Evolutionary conservation across 2,888 invertebrate species (phyloP).

Genomic region (Lasioglossum malachurum): DNA sequence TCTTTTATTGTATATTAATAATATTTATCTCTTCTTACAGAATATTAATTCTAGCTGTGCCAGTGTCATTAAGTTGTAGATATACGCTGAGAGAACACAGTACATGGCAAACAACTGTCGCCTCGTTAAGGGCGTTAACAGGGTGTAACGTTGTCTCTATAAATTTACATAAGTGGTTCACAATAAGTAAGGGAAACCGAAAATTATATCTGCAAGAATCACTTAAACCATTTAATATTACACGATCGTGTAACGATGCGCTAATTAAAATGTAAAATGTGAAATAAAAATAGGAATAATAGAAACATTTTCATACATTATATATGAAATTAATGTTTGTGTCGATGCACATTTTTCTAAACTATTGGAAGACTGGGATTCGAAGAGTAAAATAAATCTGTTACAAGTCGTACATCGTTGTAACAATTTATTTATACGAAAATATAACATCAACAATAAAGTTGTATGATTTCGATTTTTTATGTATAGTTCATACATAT

Average conservation of each 20-base stretch:
- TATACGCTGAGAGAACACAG: conserved; percentile 87
- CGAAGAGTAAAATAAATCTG: conserved; percentile 12
- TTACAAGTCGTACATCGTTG: conserved; percentile 43
- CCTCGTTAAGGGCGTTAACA: conserved; percentile 86
- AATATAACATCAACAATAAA: conserved; percentile 77
- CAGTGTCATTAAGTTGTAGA: conserved; percentile 86
- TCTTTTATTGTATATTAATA: not conserved
- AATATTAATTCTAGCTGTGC: conserved; percentile 87
- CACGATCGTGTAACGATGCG: not conserved
- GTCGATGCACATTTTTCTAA: not conserved
- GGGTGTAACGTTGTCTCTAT: conserved; percentile 87
- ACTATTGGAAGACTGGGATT: conserved; percentile 14
- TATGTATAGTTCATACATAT: conserved; percentile 57
- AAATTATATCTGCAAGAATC: conserved; percentile 88
- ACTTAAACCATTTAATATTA: conserved; percentile 84
- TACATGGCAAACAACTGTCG: conserved; percentile 86
- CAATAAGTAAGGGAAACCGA: conserved; percentile 87
- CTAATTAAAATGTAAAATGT: not conserved
- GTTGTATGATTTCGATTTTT: conserved; percentile 48
- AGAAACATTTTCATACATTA: not conserved
- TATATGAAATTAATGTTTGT: not conserved
- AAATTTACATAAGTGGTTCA: conserved; percentile 86
- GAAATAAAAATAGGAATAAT: not conserved
- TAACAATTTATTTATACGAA: conserved; percentile 78
- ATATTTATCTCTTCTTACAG: conserved; percentile 84